A percentile compares a stretch with the other conserved stretches of the same genome.
phyloP scores from a whole-genome alignment of 2,888 invertebrate genomes.

The Lycophotia porphyrea region DNA sequence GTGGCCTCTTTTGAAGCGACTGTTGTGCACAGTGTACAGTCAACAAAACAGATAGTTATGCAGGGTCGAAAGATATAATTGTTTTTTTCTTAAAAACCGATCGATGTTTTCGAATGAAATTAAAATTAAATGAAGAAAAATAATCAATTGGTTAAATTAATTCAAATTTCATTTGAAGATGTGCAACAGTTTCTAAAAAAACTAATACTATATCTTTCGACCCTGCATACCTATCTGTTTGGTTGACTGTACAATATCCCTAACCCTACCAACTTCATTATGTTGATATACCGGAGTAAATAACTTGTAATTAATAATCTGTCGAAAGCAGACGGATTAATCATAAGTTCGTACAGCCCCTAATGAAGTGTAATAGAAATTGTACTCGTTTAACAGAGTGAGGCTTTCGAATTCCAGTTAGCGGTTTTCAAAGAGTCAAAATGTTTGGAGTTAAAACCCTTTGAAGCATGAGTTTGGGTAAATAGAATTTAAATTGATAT shows the following conservation, averaged over 20 bases:
- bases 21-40: constrained; percentile 12
- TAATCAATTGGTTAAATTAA: no score
- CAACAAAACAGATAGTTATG: no score
- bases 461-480: constrained; percentile 1
- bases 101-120: no score
- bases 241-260: constrained; percentile 8
- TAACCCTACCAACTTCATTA: constrained; percentile 17
- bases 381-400: constrained; percentile 29
- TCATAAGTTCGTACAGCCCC: constrained; percentile 32
- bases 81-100: no score
- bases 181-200: no score
- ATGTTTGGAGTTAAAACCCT: constrained; percentile 18
- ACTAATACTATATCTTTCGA: no score
- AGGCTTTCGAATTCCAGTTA: constrained; percentile 22
- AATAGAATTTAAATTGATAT: constrained; percentile 20
- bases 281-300: constrained; percentile 50
- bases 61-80: no score
- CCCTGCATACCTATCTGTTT: no score
- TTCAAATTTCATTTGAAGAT: no score
- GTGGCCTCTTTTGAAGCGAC: neutral
- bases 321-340: constrained; percentile 65
- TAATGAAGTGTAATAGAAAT: constrained; percentile 54
- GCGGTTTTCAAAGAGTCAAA: constrained; percentile 18
- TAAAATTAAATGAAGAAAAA: no score
- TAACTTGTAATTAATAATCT: constrained; percentile 68